Percentiles rank a stretch among this genome's conserved stretches.
phyloP scores from a whole-genome alignment of 2,888 invertebrate genomes.

The Drosophila demipolita region DNA sequence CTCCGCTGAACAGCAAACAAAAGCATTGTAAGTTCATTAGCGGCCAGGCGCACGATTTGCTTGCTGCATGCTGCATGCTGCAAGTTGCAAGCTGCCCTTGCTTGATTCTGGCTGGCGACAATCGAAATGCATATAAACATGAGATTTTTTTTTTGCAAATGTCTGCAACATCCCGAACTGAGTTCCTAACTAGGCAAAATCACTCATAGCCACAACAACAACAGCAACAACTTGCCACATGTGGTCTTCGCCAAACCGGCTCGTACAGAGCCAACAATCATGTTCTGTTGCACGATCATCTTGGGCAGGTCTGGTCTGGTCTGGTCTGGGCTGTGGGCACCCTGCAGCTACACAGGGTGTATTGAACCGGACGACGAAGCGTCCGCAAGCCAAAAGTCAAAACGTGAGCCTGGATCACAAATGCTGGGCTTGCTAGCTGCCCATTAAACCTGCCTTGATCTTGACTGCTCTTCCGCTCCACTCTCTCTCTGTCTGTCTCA shows the following conservation, averaged over 20 bases:
- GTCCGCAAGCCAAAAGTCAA: slow-evolving; percentile 76
- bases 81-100: not conserved
- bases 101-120: slow-evolving; percentile 36
- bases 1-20: slow-evolving; percentile 38
- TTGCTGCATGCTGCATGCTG: slow-evolving; percentile 14
- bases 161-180: slow-evolving; percentile 50
- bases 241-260: slow-evolving; percentile 63
- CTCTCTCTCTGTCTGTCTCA: slow-evolving; percentile 1
- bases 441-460: slow-evolving; percentile 59
- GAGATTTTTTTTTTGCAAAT: slow-evolving; percentile 60
- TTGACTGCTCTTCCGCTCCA: slow-evolving; percentile 16
- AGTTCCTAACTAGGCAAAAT: slow-evolving; percentile 77
- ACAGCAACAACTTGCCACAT: slow-evolving; percentile 59
- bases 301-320: slow-evolving; percentile 2
- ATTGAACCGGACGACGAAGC: slow-evolving; percentile 66
- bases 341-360: slow-evolving; percentile 79
- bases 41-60: slow-evolving; percentile 78
- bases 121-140: slow-evolving; percentile 80
- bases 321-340: slow-evolving; percentile 61
- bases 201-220: slow-evolving; percentile 65
- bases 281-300: slow-evolving; percentile 59
- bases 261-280: slow-evolving; percentile 36
- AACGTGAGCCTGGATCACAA: slow-evolving; percentile 72
- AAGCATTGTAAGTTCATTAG: slow-evolving; percentile 82
- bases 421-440: slow-evolving; percentile 26